phyloP scores from a whole-genome alignment of 2,888 invertebrate species.

The Calameuta idolon region DNA sequence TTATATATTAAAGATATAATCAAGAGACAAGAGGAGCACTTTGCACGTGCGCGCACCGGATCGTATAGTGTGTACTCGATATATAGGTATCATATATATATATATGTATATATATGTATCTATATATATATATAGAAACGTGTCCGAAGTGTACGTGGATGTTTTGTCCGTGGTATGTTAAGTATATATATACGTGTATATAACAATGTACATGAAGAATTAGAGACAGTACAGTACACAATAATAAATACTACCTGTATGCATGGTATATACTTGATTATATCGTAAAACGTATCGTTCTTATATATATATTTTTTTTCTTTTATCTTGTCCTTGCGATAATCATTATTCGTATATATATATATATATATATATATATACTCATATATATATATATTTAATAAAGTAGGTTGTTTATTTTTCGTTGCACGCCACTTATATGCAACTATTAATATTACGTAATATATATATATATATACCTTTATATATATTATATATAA shows the following conservation, averaged over 20 bases:
- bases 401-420: constrained; percentile 45
- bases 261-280: constrained; percentile 48
- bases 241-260: constrained; percentile 64
- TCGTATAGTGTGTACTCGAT: constrained; percentile 58
- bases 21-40: constrained; percentile 48
- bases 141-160: constrained; percentile 40
- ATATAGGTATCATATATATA: constrained; percentile 49
- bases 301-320: constrained; percentile 28
- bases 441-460: constrained; percentile 57
- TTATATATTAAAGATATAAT: constrained; percentile 14
- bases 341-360: not conserved
- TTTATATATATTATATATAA: constrained; percentile 28
- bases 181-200: constrained; percentile 39
- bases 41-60: constrained; percentile 63
- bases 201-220: constrained; percentile 60
- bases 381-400: constrained; percentile 30
- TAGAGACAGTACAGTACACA: constrained; percentile 63
- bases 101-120: too few species aligned
- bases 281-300: constrained; percentile 42
- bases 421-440: constrained; percentile 61
- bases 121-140: constrained; percentile 46
- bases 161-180: constrained; percentile 4
- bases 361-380: constrained; percentile 1
- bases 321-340: constrained; percentile 28
- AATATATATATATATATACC: constrained; percentile 40